These are phyloP conservation scores for Nebria brevicollis DNA, from an alignment of 2,888 invertebrate genomes.

Conservation along the genomic window DNA sequence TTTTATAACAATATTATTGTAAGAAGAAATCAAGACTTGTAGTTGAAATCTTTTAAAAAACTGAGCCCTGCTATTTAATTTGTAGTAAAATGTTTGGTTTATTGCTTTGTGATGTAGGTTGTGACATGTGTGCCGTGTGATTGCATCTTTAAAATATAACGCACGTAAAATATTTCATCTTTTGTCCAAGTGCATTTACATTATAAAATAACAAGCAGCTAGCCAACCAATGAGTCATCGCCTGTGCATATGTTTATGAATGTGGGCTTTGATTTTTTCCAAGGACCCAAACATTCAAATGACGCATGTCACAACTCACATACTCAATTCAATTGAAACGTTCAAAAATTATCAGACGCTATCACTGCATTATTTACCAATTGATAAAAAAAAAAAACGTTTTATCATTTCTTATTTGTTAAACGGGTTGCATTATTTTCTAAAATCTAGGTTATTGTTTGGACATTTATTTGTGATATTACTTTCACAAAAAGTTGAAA, in stretches of 20 bases:
- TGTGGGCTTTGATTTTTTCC: constrained; percentile 35
- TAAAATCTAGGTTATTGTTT: background rate
- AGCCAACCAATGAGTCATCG: constrained; percentile 2
- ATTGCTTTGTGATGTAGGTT: background rate
- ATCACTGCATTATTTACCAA: background rate
- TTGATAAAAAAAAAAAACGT: background rate
- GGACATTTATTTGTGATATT: background rate
- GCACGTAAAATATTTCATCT: constrained; percentile 1
- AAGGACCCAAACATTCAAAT: constrained; percentile 14
- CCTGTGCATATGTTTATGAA: constrained; percentile 30
- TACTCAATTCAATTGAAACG: constrained; percentile 13
- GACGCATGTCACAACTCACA: background rate
- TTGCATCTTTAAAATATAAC: background rate
- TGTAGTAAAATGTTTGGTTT: background rate
- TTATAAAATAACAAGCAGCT: background rate
- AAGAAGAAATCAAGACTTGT: background rate
- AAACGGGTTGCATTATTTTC: background rate
- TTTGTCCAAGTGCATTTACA: background rate
- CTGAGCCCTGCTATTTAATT: background rate
- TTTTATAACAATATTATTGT: too few species aligned
- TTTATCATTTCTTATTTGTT: background rate
- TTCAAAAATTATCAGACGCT: constrained; percentile 7
- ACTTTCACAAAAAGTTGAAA: background rate
- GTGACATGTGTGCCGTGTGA: background rate
- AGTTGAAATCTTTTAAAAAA: background rate